These are phyloP conservation scores for Balaenoptera acutorostrata DNA, from an alignment of 2,113 vertebrate genomes.

Conservation along the genomic window DNA sequence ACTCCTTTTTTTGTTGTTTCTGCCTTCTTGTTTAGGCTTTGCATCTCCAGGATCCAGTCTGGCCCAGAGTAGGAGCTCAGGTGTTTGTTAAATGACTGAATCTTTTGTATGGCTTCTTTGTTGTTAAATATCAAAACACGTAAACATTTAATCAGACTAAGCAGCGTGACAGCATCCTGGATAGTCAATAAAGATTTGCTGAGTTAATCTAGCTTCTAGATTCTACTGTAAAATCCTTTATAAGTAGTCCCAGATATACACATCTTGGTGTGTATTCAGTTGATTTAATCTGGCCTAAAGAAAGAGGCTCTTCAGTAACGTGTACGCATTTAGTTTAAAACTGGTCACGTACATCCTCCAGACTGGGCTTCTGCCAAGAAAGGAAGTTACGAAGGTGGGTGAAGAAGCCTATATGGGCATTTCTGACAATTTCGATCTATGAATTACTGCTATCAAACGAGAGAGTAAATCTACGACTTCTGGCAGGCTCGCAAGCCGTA, in stretches of 20 bases:
- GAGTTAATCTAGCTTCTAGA: background rate
- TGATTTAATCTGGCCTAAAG: background rate
- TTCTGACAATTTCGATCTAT: background rate
- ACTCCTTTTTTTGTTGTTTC: background rate
- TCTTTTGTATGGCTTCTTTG: background rate
- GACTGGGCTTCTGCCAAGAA: background rate
- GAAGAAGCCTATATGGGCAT: background rate
- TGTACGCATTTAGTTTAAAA: background rate
- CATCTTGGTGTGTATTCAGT: background rate
- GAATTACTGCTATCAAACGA: background rate
- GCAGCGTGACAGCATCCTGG: background rate
- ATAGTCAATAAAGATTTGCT: background rate
- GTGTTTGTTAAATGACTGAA: background rate
- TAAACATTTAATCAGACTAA: background rate
- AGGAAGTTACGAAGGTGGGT: conserved; percentile 1
- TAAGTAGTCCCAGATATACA: background rate
- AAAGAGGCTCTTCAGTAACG: background rate
- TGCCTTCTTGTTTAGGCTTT: background rate
- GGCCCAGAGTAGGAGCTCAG: background rate
- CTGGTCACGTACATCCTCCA: background rate
- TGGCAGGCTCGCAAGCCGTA: background rate
- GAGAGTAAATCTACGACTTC: background rate
- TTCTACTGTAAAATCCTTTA: background rate
- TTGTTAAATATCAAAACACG: background rate
- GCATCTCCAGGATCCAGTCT: background rate